Base-by-base conservation (phyloP, 2,888 invertebrate species). In the Phaonia tiefii region DNA sequence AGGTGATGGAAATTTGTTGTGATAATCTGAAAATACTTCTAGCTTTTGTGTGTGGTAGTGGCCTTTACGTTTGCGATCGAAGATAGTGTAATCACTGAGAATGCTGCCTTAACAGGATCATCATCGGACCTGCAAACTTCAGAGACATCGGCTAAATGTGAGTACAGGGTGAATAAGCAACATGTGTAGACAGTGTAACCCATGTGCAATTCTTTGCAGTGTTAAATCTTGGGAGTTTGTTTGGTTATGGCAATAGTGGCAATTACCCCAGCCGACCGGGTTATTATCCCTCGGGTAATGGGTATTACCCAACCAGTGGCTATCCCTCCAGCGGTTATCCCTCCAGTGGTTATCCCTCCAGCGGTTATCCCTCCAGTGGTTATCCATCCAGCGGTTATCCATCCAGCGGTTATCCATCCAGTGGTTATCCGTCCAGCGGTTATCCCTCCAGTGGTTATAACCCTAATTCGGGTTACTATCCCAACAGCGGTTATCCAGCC, bases 141-240 rank as follows among this genome's bases (percentile, higher is more conserved):
- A 1, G 89, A 87, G 46, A 89, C 89, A 17, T 86, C 88, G 10
- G 90, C 89, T 3, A 90, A 89, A 83, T 86, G 90, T 90, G 85
- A 88, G 88, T 84, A 56, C 15, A 51, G 5, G 20, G 63, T n/a
- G 37, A 31, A 4, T 60, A 31, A 31, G 31, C 3, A 31, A 31
- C n/a, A n/a, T 5, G 31, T 31, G 31, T 5, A 31, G 3, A 31
- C 4, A 31, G 31, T 31, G 3, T 31, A 31, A n/a, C n/a, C 8
- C 3, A 31, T 31, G n/a, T 42, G 25, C 1, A 15, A 54, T 73
- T 70, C 66, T 39, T 63, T 4, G 13, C 81, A 91, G 91, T 87
- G 84, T 88, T 86, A 85, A 92, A 92, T 84, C 91, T 91, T 85
- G 91, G 91, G 37, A 88, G 91, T 39, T 88, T 91, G 42, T 89